Conservation (phyloP, 2,888 invertebrate species). For the Ormyrus nitidulus region DNA sequence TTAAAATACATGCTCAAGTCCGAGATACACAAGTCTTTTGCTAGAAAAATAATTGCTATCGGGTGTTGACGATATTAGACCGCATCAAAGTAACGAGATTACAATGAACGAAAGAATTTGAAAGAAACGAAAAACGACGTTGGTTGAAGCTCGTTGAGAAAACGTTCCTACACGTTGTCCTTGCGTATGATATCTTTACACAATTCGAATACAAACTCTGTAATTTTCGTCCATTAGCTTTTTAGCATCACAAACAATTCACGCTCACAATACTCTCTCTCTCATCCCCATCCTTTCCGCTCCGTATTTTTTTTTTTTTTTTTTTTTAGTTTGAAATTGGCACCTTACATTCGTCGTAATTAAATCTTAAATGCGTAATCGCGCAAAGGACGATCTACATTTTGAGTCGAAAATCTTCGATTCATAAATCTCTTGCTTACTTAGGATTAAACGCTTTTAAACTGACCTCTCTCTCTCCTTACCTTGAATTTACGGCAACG, state of each 20-base stretch:
- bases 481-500: constrained; percentile 35
- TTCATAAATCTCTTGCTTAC: constrained; percentile 2
- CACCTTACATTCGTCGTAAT: constrained; percentile 64
- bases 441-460: background rate
- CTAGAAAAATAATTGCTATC: background rate
- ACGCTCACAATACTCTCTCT: background rate
- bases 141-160: constrained; percentile 65
- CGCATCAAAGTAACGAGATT: background rate
- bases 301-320: background rate
- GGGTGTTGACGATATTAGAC: background rate
- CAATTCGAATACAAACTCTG: constrained; percentile 23
- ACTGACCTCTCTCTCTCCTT: background rate
- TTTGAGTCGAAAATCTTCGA: background rate
- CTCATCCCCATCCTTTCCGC: too few species aligned
- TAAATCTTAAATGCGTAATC: constrained; percentile 7
- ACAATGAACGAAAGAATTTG: background rate
- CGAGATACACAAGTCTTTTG: constrained; percentile 8
- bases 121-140: constrained; percentile 57
- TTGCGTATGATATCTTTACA: constrained; percentile 8
- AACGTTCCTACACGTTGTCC: constrained; percentile 23
- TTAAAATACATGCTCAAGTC: constrained; percentile 4
- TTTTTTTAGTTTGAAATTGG: constrained; percentile 60
- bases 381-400: constrained; percentile 27
- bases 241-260: constrained; percentile 12
- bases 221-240: constrained; percentile 4